These are phyloP conservation scores for Elephantulus edwardii DNA, from an alignment of 2,113 vertebrate species.

Conservation along the genomic window DNA sequence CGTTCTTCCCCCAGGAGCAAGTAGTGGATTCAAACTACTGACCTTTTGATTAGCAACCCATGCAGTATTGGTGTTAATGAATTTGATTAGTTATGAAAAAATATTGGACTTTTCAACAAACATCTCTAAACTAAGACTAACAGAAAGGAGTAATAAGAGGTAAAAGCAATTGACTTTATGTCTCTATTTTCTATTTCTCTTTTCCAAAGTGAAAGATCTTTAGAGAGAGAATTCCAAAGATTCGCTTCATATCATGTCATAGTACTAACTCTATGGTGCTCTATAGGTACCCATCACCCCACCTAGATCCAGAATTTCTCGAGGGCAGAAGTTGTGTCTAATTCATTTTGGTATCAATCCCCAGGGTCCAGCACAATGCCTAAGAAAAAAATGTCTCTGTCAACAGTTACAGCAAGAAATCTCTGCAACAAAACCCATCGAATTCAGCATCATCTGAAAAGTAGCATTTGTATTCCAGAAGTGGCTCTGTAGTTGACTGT, in stretches of 20 bases:
- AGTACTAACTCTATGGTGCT: neutral
- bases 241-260: neutral
- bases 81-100: constrained; percentile 8
- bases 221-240: no score
- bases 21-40: no score
- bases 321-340: neutral
- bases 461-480: neutral
- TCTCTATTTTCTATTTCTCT: neutral
- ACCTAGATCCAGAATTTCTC: neutral
- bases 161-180: neutral
- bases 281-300: neutral
- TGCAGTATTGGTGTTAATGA: no score
- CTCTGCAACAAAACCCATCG: neutral
- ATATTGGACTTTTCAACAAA: neutral
- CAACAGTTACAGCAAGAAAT: neutral
- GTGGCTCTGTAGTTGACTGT: neutral
- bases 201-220: no score
- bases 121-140: neutral
- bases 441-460: neutral
- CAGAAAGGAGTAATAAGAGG: neutral
- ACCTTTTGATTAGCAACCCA: no score
- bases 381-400: neutral
- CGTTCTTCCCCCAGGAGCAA: no score
- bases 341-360: neutral
- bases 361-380: neutral